A percentile compares a stretch with the other conserved stretches of the same genome.
Conservation (phyloP, 2,113 vertebrate genomes). For the Misgurnus mizolepis region DNA sequence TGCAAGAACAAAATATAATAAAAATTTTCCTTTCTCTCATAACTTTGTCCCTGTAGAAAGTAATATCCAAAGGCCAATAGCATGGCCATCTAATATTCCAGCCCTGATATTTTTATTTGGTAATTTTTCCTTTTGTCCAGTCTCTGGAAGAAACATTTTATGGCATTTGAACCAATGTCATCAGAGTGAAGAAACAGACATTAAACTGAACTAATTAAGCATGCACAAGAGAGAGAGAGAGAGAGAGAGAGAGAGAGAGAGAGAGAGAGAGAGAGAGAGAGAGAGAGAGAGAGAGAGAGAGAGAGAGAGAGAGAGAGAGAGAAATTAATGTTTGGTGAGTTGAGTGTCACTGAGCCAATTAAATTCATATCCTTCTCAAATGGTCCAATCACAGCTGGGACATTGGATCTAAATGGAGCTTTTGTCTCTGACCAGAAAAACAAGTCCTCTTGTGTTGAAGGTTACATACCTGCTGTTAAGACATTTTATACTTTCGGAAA, state of each 20-base stretch:
- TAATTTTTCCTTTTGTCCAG: conserved; percentile 1
- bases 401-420: conserved; percentile 19
- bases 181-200: conserved; percentile 27
- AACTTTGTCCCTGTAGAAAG: conserved; percentile 32
- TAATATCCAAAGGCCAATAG: background rate
- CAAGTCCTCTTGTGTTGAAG: background rate
- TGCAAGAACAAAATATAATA: conserved; percentile 3
- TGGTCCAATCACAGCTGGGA: conserved; percentile 16
- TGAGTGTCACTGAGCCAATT: conserved; percentile 34
- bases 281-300: conserved; percentile 19
- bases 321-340: background rate
- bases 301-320: background rate
- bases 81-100: conserved; percentile 21
- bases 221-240: background rate
- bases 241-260: background rate
- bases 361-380: conserved; percentile 49
- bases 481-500: background rate
- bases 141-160: conserved; percentile 17
- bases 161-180: conserved; percentile 29
- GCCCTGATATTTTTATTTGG: conserved; percentile 23
- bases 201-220: conserved; percentile 29
- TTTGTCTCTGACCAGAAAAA: conserved; percentile 34
- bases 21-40: conserved; percentile 18
- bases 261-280: conserved; percentile 13
- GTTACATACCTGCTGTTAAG: background rate